Evolutionary conservation across 2,888 invertebrate genomes (phyloP).

Genomic region (Aphidius colemani): DNA sequence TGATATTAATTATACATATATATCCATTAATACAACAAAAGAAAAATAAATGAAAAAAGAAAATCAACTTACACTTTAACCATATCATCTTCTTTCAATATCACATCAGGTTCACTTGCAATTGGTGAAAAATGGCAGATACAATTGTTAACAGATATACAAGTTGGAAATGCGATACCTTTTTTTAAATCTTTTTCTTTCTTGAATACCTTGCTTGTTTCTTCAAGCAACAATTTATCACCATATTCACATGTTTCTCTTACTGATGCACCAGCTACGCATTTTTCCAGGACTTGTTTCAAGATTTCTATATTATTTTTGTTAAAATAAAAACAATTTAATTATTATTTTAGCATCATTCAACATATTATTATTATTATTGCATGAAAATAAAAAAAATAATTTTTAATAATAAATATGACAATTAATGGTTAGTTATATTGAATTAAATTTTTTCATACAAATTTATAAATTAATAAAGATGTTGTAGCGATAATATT

Average conservation of each 20-base stretch:
- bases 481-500: no score
- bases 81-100: conserved; percentile 88
- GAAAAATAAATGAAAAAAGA: conserved; percentile 1
- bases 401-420: no score
- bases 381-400: no score
- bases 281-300: conserved; percentile 85
- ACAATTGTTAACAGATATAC: conserved; percentile 97
- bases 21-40: not conserved
- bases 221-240: conserved; percentile 84
- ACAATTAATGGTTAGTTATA: no score
- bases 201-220: conserved; percentile 95
- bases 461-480: no score
- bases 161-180: conserved; percentile 98
- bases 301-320: conserved; percentile 72
- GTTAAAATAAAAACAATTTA: conserved; percentile 8
- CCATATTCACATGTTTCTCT: conserved; percentile 91
- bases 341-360: conserved; percentile 16
- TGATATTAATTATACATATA: conserved; percentile 14
- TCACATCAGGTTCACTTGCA: conserved; percentile 86
- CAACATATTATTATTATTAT: not conserved
- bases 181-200: conserved; percentile 98
- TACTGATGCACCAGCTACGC: conserved; percentile 85
- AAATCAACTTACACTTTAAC: conserved; percentile 87
- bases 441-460: no score
- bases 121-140: conserved; percentile 99